phyloP scores from a whole-genome alignment of 2,888 invertebrate genomes.

The Archips xylosteana region DNA sequence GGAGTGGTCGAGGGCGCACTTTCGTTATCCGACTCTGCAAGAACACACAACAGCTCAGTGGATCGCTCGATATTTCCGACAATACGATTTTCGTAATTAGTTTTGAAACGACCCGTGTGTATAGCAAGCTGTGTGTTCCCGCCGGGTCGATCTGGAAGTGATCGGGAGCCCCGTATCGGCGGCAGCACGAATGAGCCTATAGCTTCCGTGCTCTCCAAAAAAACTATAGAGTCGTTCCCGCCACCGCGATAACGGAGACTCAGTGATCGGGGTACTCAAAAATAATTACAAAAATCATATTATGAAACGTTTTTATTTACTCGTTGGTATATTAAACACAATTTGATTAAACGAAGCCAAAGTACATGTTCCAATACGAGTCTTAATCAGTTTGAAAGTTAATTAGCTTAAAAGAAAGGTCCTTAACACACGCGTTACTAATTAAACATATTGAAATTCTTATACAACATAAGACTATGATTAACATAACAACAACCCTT shows the following conservation, averaged over 20 bases:
- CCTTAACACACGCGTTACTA: slow-evolving; percentile 76
- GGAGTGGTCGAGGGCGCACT: slow-evolving; percentile 88
- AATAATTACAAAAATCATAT: slow-evolving; percentile 85
- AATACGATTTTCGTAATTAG: slow-evolving; percentile 82
- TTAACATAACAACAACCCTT: slow-evolving; percentile 82
- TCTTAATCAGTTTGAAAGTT: slow-evolving; percentile 73
- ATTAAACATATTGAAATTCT: slow-evolving; percentile 77
- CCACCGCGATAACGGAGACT: slow-evolving; percentile 35
- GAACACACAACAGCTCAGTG: slow-evolving; percentile 86
- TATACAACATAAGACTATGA: slow-evolving; percentile 77
- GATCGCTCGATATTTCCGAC: slow-evolving; percentile 46
- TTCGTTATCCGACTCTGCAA: slow-evolving; percentile 93
- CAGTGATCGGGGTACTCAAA: slow-evolving; percentile 73
- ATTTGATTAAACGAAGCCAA: slow-evolving; percentile 82
- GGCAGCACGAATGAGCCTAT: neutral
- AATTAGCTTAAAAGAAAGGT: slow-evolving; percentile 75
- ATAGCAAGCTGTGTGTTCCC: slow-evolving; percentile 74
- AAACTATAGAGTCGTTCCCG: slow-evolving; percentile 1
- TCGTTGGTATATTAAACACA: slow-evolving; percentile 84
- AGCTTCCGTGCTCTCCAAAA: neutral
- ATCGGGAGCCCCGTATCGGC: slow-evolving; percentile 23
- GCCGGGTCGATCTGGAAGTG: slow-evolving; percentile 71
- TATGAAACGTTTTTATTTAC: slow-evolving; percentile 84
- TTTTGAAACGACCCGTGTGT: slow-evolving; percentile 77
- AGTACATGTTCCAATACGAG: slow-evolving; percentile 74